A percentile compares a stretch with the other conserved stretches of the same genome.
phyloP scores from a whole-genome alignment of 2,797 vertebrate species.

The Bradypus variegatus region DNA sequence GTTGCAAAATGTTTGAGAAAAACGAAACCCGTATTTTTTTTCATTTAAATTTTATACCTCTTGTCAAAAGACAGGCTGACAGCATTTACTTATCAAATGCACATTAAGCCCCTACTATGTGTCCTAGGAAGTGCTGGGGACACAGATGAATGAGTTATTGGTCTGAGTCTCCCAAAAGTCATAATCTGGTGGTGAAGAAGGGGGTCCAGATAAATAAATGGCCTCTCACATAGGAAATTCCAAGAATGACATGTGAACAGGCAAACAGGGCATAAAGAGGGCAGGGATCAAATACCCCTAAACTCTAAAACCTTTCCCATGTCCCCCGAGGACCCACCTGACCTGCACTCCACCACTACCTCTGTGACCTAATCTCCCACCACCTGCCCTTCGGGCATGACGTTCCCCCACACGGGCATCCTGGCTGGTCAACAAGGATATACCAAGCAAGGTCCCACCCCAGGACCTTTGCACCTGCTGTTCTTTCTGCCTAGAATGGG shows the following conservation, averaged over 20 bases:
- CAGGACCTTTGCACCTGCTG: neutral
- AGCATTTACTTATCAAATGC: neutral
- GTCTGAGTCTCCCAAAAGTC: neutral
- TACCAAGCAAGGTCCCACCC: neutral
- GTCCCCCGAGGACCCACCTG: neutral
- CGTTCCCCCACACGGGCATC: neutral
- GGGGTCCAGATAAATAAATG: neutral
- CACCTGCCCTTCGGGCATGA: accelerated
- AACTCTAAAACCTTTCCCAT: neutral
- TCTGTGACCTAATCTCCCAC: neutral
- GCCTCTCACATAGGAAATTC: neutral
- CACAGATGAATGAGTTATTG: neutral
- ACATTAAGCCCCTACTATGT: neutral
- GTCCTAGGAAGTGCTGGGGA: neutral
- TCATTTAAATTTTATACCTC: neutral
- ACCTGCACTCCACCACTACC: too few relatives aligned
- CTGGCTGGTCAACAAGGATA: too few relatives aligned
- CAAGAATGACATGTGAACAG: neutral
- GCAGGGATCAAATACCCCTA: neutral
- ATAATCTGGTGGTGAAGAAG: neutral
- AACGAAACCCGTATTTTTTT: neutral
- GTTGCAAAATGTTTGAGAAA: conserved; percentile 6
- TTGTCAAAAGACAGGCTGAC: neutral
- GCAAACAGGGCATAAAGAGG: neutral
- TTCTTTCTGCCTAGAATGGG: accelerated